Base-by-base conservation (phyloP, 2,888 invertebrate species). In the Pycnomerus fuliginosus region DNA sequence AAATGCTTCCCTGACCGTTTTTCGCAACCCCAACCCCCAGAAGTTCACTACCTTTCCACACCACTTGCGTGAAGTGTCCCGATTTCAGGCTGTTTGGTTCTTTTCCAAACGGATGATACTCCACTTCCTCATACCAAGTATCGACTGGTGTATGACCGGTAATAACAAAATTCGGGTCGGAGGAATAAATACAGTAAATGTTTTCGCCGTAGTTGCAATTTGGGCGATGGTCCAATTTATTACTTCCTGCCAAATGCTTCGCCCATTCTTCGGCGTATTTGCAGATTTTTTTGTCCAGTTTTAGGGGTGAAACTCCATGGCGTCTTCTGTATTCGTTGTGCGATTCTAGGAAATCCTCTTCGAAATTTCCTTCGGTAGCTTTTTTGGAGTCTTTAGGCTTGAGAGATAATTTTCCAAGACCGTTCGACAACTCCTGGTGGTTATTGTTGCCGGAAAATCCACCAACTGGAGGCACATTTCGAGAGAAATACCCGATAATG, bases 191-290 rank as follows among this genome's bases (percentile, higher is more conserved):
- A 63, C 82, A 84, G 66, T 84, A 91, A 43, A 92, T 80, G 64
- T 91, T 92, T 67, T 92, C 91, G 0, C 92, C 91, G 61, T 89
- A 88, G 20, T 84, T 84, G 49, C 82, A 83, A 55, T 87, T 84
- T 23, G 83, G 80, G 37, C 90, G 80, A 65, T 91, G 90, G 53
- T 86, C 80, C 58, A 90, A 74, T 50, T 73, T 73, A 16, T 85
- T 84, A 55, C 74, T 80, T 24, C 76, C 78, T 1, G 84, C 83
- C 40, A 90, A 66, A 15, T 79, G 77, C 55, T 80, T 78, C 0
- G 87, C 85, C 87, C 87, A 88, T 57, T 85, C 82, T 51, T 82
- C 80, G 23, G 85, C 83, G 60, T 83, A 80, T 60, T 79, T 79
- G 58, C 80, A 81, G 24, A 87, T 65, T 59, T 82, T 80, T 56